Evolutionary conservation across 1,140 invertebrate genomes (phyloP).

Genomic region (Drosophila littoralis): DNA sequence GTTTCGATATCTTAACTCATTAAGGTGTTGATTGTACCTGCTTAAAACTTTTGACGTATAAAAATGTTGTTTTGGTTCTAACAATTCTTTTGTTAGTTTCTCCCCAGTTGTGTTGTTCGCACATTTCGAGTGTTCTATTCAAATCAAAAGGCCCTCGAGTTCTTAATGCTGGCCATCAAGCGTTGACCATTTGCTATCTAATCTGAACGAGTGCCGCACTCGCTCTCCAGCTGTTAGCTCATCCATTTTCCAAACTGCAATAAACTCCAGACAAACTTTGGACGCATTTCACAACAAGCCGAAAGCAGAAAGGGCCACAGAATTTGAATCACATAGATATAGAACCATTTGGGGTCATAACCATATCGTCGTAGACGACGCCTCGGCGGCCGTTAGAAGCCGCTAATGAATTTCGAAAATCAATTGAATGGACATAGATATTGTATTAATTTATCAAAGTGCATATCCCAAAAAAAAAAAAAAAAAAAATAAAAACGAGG

Average conservation of each 20-base stretch:
- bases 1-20: slow-evolving; percentile 35
- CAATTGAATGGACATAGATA: slow-evolving; percentile 72
- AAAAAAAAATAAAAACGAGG: slow-evolving; percentile 23
- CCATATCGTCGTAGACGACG: slow-evolving; percentile 44
- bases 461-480: slow-evolving; percentile 46
- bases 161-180: slow-evolving; percentile 19
- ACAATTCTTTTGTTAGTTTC: slow-evolving; percentile 17
- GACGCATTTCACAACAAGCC: slow-evolving; percentile 43
- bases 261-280: slow-evolving; percentile 54
- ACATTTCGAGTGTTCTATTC: slow-evolving; percentile 27
- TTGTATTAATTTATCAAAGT: slow-evolving; percentile 82
- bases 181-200: slow-evolving; percentile 71
- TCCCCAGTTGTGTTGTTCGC: slow-evolving; percentile 13
- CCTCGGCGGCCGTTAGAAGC: slow-evolving; percentile 54
- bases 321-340: slow-evolving; percentile 7
- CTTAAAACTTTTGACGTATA: slow-evolving; percentile 21
- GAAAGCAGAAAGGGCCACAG: slow-evolving; percentile 1
- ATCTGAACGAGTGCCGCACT: slow-evolving; percentile 72
- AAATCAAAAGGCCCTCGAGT: neutral
- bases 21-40: slow-evolving; percentile 36
- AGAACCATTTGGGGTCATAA: slow-evolving; percentile 30
- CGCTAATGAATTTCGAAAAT: slow-evolving; percentile 79
- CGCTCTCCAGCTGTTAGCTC: slow-evolving; percentile 80
- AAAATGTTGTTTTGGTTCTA: slow-evolving; percentile 22
- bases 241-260: slow-evolving; percentile 77